Evolutionary conservation across 2,113 vertebrate genomes (phyloP).

Genomic region (Taurulus bubalis): DNA sequence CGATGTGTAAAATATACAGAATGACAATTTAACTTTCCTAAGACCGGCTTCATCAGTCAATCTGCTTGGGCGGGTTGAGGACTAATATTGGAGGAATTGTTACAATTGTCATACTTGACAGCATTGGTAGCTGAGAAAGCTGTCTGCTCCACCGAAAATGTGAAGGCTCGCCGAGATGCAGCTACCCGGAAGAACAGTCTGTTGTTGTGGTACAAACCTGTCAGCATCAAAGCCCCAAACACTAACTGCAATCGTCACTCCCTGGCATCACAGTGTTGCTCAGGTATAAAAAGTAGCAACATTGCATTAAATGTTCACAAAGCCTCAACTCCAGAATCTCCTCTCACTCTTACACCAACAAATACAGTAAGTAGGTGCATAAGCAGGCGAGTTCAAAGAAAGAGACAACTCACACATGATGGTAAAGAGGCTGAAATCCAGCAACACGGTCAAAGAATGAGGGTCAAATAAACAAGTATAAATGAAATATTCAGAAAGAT

Average conservation of each 20-base stretch:
- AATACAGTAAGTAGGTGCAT: neutral
- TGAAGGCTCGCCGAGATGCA: slow-evolving; percentile 21
- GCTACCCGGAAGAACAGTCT: slow-evolving; percentile 21
- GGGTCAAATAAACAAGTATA: neutral
- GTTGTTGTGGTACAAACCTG: slow-evolving; percentile 48
- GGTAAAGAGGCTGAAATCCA: neutral
- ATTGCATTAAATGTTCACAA: slow-evolving; percentile 29
- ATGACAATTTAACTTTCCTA: slow-evolving; percentile 41
- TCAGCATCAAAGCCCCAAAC: slow-evolving; percentile 46
- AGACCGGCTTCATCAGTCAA: slow-evolving; percentile 42
- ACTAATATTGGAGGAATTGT: slow-evolving; percentile 14
- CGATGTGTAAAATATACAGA: slow-evolving; percentile 30
- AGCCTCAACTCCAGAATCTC: neutral
- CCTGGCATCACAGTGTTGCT: slow-evolving; percentile 29
- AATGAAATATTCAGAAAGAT: neutral
- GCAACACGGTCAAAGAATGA: neutral
- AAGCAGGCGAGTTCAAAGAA: neutral
- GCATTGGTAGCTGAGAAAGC: slow-evolving; percentile 31
- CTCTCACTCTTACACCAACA: neutral
- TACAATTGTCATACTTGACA: slow-evolving; percentile 39
- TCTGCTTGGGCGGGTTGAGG: slow-evolving; percentile 28
- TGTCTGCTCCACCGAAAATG: slow-evolving; percentile 34
- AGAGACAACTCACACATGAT: neutral
- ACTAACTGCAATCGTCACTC: slow-evolving; percentile 25
- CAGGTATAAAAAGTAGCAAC: slow-evolving; percentile 29